Percentiles rank a stretch among this genome's conserved stretches.
phyloP scores from a whole-genome alignment of 2,113 vertebrate species.

The Mungos mungo region DNA sequence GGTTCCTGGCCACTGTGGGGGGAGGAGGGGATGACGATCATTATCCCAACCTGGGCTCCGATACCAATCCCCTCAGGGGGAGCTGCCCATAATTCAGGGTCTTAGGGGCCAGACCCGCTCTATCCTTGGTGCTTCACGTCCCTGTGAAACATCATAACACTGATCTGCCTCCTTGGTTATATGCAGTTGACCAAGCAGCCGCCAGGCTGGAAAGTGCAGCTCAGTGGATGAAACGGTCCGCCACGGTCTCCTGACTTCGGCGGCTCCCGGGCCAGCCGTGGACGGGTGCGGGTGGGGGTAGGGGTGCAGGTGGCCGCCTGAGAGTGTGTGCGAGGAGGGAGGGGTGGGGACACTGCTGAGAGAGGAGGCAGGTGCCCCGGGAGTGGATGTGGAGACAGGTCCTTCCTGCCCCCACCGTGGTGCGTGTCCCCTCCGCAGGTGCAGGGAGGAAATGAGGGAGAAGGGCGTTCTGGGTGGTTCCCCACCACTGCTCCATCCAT shows the following conservation, averaged over 20 bases:
- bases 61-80: not conserved
- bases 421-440: not conserved
- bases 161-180: not conserved
- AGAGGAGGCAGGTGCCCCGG: not conserved
- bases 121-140: not conserved
- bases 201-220: not conserved
- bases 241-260: not conserved
- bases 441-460: not conserved
- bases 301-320: rapidly evolving
- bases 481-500: not conserved
- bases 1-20: not conserved
- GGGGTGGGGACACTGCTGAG: not conserved
- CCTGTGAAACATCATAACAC: not conserved
- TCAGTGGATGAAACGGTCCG: not conserved
- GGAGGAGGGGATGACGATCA: not conserved
- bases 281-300: not conserved
- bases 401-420: too few relatives aligned
- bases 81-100: not conserved
- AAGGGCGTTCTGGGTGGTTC: not conserved
- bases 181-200: not conserved
- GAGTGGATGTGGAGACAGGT: rapidly evolving
- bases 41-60: not conserved
- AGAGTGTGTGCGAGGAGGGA: not conserved
- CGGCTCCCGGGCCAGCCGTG: not conserved
- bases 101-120: not conserved